A percentile compares a stretch with the other conserved stretches of the same genome.
Conservation (phyloP, 2,113 vertebrate species). For the Toxotes chatareus region DNA sequence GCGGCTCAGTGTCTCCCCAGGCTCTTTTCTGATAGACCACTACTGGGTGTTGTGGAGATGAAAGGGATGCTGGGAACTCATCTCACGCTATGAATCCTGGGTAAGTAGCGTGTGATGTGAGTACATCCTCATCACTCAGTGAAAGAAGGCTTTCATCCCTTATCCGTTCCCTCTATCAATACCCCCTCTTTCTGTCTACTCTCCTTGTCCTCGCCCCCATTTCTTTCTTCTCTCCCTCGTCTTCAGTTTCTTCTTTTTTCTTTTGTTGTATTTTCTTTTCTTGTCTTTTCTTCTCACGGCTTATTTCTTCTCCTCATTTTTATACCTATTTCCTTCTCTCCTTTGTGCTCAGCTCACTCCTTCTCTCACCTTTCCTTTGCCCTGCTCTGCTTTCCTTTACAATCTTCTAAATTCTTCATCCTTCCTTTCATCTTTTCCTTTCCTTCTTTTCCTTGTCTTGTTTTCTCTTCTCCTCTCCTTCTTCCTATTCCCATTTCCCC, state of each 20-base stretch:
- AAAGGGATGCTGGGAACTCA: slow-evolving; percentile 83
- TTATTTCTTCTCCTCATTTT: slow-evolving; percentile 34
- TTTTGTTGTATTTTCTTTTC: slow-evolving; percentile 23
- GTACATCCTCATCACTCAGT: slow-evolving; percentile 74
- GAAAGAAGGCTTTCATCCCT: slow-evolving; percentile 79
- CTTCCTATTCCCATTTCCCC: not conserved
- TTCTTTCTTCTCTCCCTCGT: slow-evolving; percentile 48
- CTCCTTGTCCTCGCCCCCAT: slow-evolving; percentile 34
- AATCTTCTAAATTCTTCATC: not conserved
- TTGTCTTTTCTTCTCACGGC: not conserved
- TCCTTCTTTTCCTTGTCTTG: not conserved
- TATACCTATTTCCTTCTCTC: slow-evolving; percentile 27
- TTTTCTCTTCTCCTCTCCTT: not conserved
- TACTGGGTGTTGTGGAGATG: slow-evolving; percentile 76
- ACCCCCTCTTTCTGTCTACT: slow-evolving; percentile 48
- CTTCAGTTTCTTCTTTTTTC: slow-evolving; percentile 37
- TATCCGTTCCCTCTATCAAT: slow-evolving; percentile 70
- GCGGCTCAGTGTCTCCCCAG: slow-evolving; percentile 59
- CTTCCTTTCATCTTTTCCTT: not conserved
- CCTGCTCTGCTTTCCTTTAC: slow-evolving; percentile 1
- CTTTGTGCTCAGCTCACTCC: not conserved
- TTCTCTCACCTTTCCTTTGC: not conserved
- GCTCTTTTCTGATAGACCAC: slow-evolving; percentile 73
- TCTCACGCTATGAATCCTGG: slow-evolving; percentile 83
- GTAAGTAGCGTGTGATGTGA: slow-evolving; percentile 81